These are phyloP conservation scores for Apocheima hispidaria DNA, from an alignment of 2,888 invertebrate species.

Conservation along the genomic window DNA sequence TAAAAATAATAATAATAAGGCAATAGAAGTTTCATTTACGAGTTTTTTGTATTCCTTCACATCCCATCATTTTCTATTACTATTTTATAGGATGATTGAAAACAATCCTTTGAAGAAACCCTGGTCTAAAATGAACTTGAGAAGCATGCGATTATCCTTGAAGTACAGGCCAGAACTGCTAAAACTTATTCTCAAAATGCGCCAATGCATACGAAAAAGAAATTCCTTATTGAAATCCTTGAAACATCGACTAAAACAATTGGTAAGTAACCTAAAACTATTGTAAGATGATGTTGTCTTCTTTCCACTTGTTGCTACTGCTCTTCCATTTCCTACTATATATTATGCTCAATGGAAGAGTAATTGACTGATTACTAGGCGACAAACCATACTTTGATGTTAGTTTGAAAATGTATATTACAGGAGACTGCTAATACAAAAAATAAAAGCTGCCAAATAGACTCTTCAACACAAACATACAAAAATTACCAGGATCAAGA, in stretches of 20 bases:
- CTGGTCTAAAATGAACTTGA: conserved; percentile 52
- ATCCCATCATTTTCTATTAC: background rate
- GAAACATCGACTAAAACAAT: conserved; percentile 81
- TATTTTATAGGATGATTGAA: conserved; percentile 43
- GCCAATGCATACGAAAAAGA: conserved; percentile 84
- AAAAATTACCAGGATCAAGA: conserved; percentile 3
- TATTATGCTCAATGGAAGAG: background rate
- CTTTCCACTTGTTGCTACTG: background rate
- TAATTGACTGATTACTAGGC: background rate
- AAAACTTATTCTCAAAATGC: conserved; percentile 85
- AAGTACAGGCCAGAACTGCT: conserved; percentile 87
- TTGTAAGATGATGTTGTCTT: background rate
- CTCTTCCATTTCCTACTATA: background rate
- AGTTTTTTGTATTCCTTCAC: background rate
- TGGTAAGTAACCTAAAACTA: conserved; percentile 67
- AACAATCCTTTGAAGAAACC: conserved; percentile 35
- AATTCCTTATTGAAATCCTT: conserved; percentile 86
- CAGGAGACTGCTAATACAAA: conserved; percentile 10
- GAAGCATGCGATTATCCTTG: conserved; percentile 71
- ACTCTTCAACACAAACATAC: conserved; percentile 37
- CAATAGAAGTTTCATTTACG: background rate
- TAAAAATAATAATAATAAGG: no score
- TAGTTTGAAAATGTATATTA: conserved; percentile 3
- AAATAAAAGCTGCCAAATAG: conserved; percentile 16
- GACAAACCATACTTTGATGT: background rate